Base-by-base conservation (phyloP, 2,888 invertebrate species). In the Ferdinandea cuprea region DNA sequence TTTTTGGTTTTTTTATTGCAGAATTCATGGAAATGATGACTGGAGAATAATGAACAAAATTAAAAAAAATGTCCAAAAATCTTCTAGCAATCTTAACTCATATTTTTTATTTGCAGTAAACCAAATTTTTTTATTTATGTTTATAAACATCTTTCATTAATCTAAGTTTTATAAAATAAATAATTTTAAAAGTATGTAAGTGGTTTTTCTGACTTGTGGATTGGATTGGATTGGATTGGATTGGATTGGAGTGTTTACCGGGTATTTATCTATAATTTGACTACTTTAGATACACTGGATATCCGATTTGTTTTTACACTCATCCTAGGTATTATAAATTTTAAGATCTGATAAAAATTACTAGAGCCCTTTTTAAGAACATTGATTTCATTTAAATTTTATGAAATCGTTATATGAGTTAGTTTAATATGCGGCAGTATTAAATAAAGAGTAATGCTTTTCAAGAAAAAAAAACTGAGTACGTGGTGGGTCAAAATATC, bases 11-110 rank as follows among this genome's bases (percentile, higher is more conserved):
- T 87, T 88, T 91, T n/a, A n/a, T 87, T 90, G 86, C 94, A 97
- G 96, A 97, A 93, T 97, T 97, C 93, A 97, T 97, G 97, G 97
- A 97, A 92, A 97, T 97, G 97, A 97, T 97, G 97, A 97, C 97
- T 86, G 97, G 97, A 91, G 96, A 96, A 94, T 96, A 95, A 94
- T 90, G 85, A 81, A 79, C 11, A 17, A 25, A 48, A 48, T n/a
- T 11, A 17, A 25, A 48, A 48, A 8, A 28, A 48, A 44, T 30
- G 25, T 46, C 59, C 61, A 58, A 61, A 48, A 28, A 48, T 52
- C 37, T 50, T 63, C 48, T 28, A 61, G 37, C 50, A 65, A 37
- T 77, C 54, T 68, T 54, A 40, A 63, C 56, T 63, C 59, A 42
- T 65, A 48, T 17, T 44, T 21, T 19, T 44, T 11, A 66, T 6